Evolutionary conservation across 2,113 vertebrate genomes (phyloP).

Genomic region (Phaethornis superciliosus): DNA sequence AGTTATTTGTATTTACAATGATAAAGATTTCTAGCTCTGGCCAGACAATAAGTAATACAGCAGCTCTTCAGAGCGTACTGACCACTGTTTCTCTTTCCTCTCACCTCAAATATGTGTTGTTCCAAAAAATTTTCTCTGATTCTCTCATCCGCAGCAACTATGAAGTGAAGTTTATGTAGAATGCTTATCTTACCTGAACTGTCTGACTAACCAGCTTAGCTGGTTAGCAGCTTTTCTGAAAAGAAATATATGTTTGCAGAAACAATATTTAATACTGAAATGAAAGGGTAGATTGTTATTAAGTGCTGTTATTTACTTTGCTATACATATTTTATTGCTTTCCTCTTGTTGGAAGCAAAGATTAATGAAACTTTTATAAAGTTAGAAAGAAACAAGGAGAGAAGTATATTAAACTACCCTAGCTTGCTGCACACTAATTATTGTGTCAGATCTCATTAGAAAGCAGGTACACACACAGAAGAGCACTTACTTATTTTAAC

Average conservation of each 20-base stretch:
- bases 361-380: slow-evolving; percentile 38
- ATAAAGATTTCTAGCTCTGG: background rate
- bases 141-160: background rate
- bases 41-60: background rate
- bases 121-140: background rate
- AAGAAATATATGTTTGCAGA: background rate
- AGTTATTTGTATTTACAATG: background rate
- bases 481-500: background rate
- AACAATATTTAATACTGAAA: background rate
- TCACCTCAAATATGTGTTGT: background rate
- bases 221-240: background rate
- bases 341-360: slow-evolving; percentile 3
- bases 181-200: background rate
- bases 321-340: background rate
- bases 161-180: background rate
- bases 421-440: slow-evolving; percentile 24
- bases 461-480: background rate
- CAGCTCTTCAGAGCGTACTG: background rate
- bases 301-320: background rate
- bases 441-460: slow-evolving; percentile 31
- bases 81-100: background rate
- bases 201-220: background rate
- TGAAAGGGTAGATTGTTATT: background rate
- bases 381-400: background rate
- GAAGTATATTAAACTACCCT: background rate